Base-by-base conservation (phyloP, 2,888 invertebrate genomes). In the Thymelicus sylvestris region DNA sequence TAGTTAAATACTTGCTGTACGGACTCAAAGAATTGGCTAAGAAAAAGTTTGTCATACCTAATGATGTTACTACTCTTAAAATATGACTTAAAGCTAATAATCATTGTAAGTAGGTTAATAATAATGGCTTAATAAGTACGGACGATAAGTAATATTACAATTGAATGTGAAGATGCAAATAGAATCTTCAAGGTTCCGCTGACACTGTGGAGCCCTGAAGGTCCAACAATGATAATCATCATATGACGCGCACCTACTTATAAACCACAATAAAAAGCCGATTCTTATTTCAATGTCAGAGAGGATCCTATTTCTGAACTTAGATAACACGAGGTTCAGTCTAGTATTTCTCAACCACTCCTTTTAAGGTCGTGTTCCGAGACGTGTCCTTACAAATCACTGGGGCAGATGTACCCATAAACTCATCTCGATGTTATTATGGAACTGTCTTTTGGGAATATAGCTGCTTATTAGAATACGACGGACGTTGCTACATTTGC, bases 251-350 rank as follows among this genome's bases (percentile, higher is more conserved):
- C 24, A 55, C 24, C 50, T 61, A 50, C 50, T 59, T 38, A 39
- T 19, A 67, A 61, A 67, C 60, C 67, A 41, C 67, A 61, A 48
- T 38, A 19, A 61, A 67, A 60, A 50, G 15, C 47, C 31, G 68
- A 63, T 31, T 52, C 68, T 38, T 19, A 60, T 60, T 66, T 68
- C 68, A 68, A 57, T 68, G 68, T 68, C 68, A 57, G 41, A 10
- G 63, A 38, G 63, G 68, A 68, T 68, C 63, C 57, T 68, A 68
- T 68, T 68, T 68, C 68, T 57, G 47, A 50, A 50, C 38, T 31
- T 19, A 60, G 48, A 61, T 15, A 24, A 57, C 63, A 68, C 68
- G 68, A 63, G 68, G 67, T 19, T 59, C 52, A 1, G 63, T 55
- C 12, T 68, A 31, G 62, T 47, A 63, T 68, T 63, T 38, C 68